These are phyloP conservation scores for Microcebus griseorufus DNA, from an alignment of 2,113 vertebrate species.

Conservation along the genomic window DNA sequence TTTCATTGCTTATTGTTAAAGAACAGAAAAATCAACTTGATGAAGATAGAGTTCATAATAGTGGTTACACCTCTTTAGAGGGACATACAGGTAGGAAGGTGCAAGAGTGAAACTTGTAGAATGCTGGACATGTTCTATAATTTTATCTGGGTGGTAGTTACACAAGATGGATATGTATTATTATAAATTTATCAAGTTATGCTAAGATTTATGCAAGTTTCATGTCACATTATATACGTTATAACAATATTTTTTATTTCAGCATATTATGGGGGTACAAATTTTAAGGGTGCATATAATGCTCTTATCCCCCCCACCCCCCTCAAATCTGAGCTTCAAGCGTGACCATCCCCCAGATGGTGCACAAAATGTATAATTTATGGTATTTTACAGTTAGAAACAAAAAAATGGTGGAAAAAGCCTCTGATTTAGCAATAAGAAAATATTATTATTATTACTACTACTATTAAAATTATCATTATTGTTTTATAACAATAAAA, in stretches of 20 bases:
- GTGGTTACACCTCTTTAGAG: not conserved
- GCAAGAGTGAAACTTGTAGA: not conserved
- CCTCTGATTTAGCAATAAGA: not conserved
- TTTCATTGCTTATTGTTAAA: not conserved
- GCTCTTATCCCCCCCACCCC: too few species aligned
- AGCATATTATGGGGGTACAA: too few species aligned
- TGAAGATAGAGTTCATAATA: not conserved
- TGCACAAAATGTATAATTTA: not conserved
- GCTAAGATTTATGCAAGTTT: not conserved
- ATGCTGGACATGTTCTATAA: not conserved
- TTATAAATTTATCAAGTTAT: not conserved
- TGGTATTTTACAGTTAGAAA: not conserved
- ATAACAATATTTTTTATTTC: not conserved
- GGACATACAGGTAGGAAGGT: not conserved
- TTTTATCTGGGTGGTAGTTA: not conserved
- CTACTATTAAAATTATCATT: not conserved
- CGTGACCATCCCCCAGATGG: too few species aligned
- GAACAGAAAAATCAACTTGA: not conserved
- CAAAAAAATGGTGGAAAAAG: not conserved
- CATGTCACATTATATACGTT: not conserved
- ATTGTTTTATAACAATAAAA: not conserved
- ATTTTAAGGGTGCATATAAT: too few species aligned
- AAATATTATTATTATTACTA: not conserved
- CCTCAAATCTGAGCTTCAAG: too few species aligned
- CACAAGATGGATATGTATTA: not conserved